These are phyloP conservation scores for Xenops minutus DNA, from an alignment of 2,797 vertebrate species.

Conservation along the genomic window DNA sequence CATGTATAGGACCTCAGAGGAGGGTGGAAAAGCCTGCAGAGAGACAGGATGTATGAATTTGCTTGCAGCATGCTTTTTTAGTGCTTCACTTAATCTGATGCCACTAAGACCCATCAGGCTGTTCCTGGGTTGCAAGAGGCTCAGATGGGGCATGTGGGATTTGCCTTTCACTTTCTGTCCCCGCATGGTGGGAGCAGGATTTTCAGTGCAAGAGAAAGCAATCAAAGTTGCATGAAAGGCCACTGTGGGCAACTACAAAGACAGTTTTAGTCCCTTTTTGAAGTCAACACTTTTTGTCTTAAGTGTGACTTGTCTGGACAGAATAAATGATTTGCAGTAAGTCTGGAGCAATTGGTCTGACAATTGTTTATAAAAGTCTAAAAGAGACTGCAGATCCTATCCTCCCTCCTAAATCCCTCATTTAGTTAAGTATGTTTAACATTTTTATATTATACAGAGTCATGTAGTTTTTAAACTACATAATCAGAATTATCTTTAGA, in stretches of 20 bases:
- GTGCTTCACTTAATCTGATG: no score
- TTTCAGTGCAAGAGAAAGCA: not conserved
- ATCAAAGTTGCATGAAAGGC: not conserved
- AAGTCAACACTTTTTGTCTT: not conserved
- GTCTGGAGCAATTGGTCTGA: not conserved
- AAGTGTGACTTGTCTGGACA: not conserved
- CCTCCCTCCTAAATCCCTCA: not conserved
- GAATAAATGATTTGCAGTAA: not conserved
- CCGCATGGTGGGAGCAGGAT: accelerated
- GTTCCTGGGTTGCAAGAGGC: not conserved
- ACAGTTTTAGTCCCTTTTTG: not conserved
- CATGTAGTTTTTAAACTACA: not conserved
- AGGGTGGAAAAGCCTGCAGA: not conserved
- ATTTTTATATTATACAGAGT: not conserved
- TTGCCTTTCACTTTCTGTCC: not conserved
- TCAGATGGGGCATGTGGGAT: accelerated
- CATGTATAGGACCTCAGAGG: accelerated
- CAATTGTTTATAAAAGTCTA: accelerated
- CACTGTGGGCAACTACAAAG: not conserved
- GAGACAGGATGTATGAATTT: not conserved
- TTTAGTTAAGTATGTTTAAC: not conserved
- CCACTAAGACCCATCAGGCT: accelerated
- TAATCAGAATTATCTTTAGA: not conserved
- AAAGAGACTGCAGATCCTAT: not conserved
- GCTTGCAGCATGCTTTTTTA: accelerated